Percentiles rank a stretch among this genome's conserved stretches.
Evolutionary conservation across 2,888 invertebrate species (phyloP).

Genomic region (Scaptomyza cyrtandrae): DNA sequence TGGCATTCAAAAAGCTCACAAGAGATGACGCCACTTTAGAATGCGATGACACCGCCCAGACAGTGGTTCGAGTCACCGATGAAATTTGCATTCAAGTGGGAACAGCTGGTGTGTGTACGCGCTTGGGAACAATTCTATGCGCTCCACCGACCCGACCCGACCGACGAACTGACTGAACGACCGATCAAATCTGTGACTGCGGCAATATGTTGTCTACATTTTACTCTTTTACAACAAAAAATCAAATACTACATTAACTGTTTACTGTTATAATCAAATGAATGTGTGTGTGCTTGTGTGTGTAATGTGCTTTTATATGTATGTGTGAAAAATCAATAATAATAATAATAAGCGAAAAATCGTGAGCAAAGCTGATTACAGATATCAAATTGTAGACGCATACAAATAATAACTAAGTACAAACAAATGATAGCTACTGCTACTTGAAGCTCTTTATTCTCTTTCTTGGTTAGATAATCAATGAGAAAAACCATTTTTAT

Average conservation of each 20-base stretch:
- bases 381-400: constrained; percentile 1
- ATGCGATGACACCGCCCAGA: constrained; percentile 14
- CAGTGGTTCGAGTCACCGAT: constrained; percentile 46
- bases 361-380: constrained; percentile 12
- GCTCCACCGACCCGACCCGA: constrained; percentile 20
- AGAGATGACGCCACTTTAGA: constrained; percentile 82
- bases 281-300: constrained; percentile 11
- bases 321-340: constrained; percentile 7
- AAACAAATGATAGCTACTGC: constrained; percentile 9
- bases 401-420: constrained; percentile 10
- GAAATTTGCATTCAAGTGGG: constrained; percentile 32
- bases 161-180: constrained; percentile 11
- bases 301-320: constrained; percentile 1
- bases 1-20: constrained; percentile 72
- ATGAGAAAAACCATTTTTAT: constrained; percentile 2
- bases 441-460: constrained; percentile 6
- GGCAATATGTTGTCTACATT: constrained; percentile 58
- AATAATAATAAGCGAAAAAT: constrained; percentile 9
- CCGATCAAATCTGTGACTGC: constrained; percentile 47
- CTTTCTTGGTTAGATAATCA: constrained; percentile 43
- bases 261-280: constrained; percentile 64
- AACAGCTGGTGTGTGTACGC: constrained; percentile 45
- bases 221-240: constrained; percentile 22
- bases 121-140: constrained; percentile 63
- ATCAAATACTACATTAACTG: constrained; percentile 54